phyloP scores from a whole-genome alignment of 2,888 invertebrate genomes.

The Cylindroiulus punctatus region DNA sequence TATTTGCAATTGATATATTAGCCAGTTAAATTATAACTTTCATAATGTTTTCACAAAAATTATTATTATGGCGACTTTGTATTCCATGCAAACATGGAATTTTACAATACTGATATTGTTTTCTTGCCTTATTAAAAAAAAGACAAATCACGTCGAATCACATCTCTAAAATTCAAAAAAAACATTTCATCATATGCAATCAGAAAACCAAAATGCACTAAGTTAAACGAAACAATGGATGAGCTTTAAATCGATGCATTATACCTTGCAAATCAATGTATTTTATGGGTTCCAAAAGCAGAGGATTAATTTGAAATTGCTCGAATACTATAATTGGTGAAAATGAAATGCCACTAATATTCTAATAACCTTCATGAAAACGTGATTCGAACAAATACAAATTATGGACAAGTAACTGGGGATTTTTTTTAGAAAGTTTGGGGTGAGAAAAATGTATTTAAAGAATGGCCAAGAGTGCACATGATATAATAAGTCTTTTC shows the following conservation, averaged over 20 bases:
- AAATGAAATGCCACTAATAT: conserved; percentile 2
- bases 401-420: not conserved
- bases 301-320: not conserved
- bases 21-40: no score
- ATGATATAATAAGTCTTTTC: conserved; percentile 42
- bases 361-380: not conserved
- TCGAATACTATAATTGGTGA: not conserved
- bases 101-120: not conserved
- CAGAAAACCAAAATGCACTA: not conserved
- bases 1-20: no score
- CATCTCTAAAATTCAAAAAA: no score
- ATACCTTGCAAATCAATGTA: not conserved
- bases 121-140: no score
- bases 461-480: conserved; percentile 40
- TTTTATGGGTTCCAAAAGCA: not conserved
- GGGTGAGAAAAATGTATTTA: conserved; percentile 16
- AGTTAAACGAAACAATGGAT: not conserved
- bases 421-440: not conserved
- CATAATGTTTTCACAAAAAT: no score
- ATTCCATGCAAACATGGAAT: not conserved
- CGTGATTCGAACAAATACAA: not conserved
- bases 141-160: no score
- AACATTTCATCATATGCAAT: no score
- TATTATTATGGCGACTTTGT: no score
- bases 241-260: not conserved